phyloP scores from a whole-genome alignment of 2,797 vertebrate genomes.

The Crax fasciolata region DNA sequence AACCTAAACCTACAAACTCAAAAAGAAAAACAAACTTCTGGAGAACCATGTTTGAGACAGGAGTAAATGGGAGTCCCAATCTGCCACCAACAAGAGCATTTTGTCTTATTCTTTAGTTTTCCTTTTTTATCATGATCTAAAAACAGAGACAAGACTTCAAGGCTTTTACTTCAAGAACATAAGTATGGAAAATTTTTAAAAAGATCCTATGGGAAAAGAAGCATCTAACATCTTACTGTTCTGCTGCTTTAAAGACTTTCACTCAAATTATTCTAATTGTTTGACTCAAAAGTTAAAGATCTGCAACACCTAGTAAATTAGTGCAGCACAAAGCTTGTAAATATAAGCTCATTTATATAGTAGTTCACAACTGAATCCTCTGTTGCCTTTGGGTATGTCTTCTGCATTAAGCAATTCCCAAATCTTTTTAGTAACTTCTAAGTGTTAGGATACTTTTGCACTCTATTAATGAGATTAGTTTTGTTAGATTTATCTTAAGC shows the following conservation, averaged over 20 bases:
- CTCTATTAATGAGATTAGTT: conserved; percentile 48
- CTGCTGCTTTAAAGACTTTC: background rate
- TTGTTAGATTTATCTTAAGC: conserved; percentile 32
- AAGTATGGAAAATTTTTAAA: background rate
- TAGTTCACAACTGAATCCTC: background rate
- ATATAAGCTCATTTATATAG: background rate
- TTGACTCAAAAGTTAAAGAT: conserved; percentile 22
- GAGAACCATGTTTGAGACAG: background rate
- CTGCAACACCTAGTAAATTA: conserved; percentile 5
- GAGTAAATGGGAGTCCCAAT: background rate
- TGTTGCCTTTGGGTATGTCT: background rate
- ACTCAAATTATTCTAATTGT: background rate
- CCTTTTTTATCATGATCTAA: background rate
- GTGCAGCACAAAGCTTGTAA: background rate
- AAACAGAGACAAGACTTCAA: background rate
- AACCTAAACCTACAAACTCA: background rate
- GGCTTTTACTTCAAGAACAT: background rate
- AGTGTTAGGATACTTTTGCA: conserved; percentile 23
- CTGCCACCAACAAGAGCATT: background rate
- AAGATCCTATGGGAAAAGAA: background rate
- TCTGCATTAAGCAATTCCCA: background rate
- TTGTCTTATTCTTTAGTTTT: background rate
- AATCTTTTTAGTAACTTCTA: conserved; percentile 23
- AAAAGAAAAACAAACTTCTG: background rate
- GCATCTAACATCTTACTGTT: background rate